Evolutionary conservation across 2,113 vertebrate species (phyloP).

Genomic region (Odontophorus gujanensis): DNA sequence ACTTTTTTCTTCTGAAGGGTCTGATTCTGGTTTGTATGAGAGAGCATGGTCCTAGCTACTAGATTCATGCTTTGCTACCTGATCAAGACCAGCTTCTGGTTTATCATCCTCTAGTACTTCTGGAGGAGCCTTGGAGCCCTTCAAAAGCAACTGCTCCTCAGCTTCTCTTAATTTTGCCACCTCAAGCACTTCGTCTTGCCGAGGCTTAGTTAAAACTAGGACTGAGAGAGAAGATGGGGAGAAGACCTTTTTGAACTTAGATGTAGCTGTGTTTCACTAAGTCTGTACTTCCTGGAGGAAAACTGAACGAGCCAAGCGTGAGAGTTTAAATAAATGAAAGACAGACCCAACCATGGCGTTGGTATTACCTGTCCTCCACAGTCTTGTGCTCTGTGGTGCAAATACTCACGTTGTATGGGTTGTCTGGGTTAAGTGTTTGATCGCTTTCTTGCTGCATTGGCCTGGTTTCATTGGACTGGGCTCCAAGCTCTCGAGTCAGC

Average conservation of each 20-base stretch:
- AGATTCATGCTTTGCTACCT: background rate
- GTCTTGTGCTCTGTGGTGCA: fast-evolving
- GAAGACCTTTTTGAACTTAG: background rate
- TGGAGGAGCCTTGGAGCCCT: background rate
- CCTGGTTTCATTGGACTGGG: slow-evolving; percentile 61
- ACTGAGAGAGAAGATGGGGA: background rate
- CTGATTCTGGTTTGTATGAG: background rate
- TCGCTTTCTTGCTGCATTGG: slow-evolving; percentile 72
- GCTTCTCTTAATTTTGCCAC: background rate
- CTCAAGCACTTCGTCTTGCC: background rate
- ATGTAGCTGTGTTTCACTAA: background rate
- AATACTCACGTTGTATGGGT: slow-evolving; percentile 91
- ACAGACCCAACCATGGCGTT: background rate
- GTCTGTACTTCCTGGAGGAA: background rate
- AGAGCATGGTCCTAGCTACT: background rate
- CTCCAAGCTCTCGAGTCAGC: slow-evolving; percentile 53
- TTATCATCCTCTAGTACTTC: background rate
- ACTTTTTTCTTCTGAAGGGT: background rate
- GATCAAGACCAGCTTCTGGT: background rate
- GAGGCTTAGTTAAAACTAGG: background rate
- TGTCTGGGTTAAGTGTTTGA: slow-evolving; percentile 87
- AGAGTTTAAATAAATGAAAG: background rate
- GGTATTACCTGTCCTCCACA: background rate
- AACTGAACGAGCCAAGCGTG: background rate
- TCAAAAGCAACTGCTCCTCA: background rate